Evolutionary conservation across 2,797 vertebrate species (phyloP).

Genomic region (Phyllotis vaccarum): DNA sequence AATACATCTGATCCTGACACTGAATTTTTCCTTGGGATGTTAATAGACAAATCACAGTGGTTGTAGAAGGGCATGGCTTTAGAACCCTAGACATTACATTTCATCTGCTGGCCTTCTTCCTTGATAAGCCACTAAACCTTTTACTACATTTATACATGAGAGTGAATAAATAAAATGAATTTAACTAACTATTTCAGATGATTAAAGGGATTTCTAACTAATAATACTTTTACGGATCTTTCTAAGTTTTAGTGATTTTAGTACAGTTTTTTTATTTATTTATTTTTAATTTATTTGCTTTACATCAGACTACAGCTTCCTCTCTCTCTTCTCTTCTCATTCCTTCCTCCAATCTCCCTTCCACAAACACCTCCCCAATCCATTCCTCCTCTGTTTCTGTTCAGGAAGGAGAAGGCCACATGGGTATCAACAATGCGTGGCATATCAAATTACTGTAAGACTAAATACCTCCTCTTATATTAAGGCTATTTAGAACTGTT

Average conservation of each 20-base stretch:
- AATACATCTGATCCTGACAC: not conserved
- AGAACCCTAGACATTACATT: not conserved
- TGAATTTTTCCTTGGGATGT: not conserved
- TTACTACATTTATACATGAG: not conserved
- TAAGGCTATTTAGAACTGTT: not conserved
- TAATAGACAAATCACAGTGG: not conserved
- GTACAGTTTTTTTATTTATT: not conserved
- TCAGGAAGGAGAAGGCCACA: not conserved
- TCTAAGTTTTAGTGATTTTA: conserved; percentile 26
- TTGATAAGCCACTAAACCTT: not conserved
- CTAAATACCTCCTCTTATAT: not conserved
- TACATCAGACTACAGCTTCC: not conserved
- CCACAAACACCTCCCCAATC: not conserved
- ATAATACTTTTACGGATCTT: not conserved
- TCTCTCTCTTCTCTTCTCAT: not conserved
- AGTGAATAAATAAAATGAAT: not conserved
- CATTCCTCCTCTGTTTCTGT: not conserved
- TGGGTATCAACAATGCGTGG: not conserved
- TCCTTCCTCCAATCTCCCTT: not conserved
- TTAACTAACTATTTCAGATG: not conserved
- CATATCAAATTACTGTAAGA: not conserved
- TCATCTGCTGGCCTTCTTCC: not conserved
- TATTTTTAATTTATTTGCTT: not conserved
- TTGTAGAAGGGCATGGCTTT: not conserved
- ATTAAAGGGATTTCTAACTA: conserved; percentile 30